Base-by-base conservation (phyloP, 2,888 invertebrate genomes). In the Brachylomia viminalis region DNA sequence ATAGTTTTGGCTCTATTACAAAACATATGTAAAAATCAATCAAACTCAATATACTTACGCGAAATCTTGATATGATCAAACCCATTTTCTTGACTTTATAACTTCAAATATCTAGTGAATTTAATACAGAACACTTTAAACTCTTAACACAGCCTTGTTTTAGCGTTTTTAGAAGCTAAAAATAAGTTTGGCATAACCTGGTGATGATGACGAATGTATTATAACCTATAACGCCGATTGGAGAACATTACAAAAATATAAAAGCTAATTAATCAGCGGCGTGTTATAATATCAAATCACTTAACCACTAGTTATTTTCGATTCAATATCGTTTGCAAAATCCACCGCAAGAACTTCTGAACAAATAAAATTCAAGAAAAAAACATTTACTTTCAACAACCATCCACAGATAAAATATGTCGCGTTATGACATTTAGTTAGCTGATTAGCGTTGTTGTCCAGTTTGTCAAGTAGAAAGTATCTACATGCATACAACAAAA, bases 31-130 rank as follows among this genome's bases (percentile, higher is more conserved):
- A 80, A 73, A 89, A 91, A 91, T 92, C 77, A 83, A 84, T 91
- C 89, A 90, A 71, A 64, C n/a, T 80, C 68, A 72, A 58, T 23
- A 79, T 91, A 97, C 97, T 97, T 95, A 98, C 98, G 93, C 97
- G 97, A 95, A 98, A 97, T 96, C 97, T 97, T 83, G 97, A 97
- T 93, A 97, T 95, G 86, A 98, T 96, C 79, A 97, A 94, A 85
- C 98, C 98, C 98, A 98, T 98, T 90, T 94, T 95, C 87, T 84
- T 77, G 82, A 80, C 80, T 85, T 82, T 72, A 65, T 74, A 77
- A 84, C 86, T 86, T 86, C 74, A 84, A 85, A 74, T 80, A 82
- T 75, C 75, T 69, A 80, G 87, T 71, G 42, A 83, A 85, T 86
- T 79, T 87, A 84, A 83, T 87, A 80, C 64, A 85, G 84, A 88